These are phyloP conservation scores for Isurus oxyrinchus DNA, from an alignment of 2,113 vertebrate genomes.

Conservation along the genomic window DNA sequence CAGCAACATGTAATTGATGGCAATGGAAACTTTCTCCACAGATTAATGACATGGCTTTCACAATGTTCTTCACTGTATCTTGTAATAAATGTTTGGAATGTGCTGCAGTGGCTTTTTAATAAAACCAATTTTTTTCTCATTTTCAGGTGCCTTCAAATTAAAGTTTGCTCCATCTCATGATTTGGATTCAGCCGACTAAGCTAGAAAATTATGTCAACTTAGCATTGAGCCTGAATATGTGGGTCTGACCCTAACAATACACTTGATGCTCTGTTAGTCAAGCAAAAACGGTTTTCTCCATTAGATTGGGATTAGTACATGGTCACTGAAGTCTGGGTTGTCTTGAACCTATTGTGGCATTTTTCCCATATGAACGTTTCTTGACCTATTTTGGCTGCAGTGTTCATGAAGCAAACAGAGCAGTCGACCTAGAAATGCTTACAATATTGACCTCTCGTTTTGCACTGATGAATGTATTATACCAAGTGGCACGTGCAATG, in stretches of 20 bases:
- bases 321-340: conserved; percentile 22
- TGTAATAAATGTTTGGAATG: conserved; percentile 60
- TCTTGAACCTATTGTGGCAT: conserved; percentile 34
- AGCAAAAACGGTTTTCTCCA: conserved; percentile 28
- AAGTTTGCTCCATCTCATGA: conserved; percentile 81
- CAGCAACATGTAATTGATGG: not conserved
- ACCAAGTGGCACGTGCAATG: conserved; percentile 37
- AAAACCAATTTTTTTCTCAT: conserved; percentile 15
- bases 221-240: conserved; percentile 8
- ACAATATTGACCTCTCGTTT: conserved; percentile 33
- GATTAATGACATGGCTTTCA: not conserved
- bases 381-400: not conserved
- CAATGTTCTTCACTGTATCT: conserved; percentile 34
- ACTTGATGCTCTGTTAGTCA: conserved; percentile 18
- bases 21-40: not conserved
- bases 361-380: not conserved
- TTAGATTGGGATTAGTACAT: conserved; percentile 25
- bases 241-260: conserved; percentile 2
- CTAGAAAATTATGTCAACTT: conserved; percentile 51
- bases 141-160: conserved; percentile 78
- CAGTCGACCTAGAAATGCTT: conserved; percentile 23
- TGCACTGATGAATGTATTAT: conserved; percentile 37
- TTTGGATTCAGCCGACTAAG: conserved; percentile 83
- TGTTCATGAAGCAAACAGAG: conserved; percentile 31
- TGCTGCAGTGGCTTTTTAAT: conserved; percentile 51